Percentiles rank a stretch among this genome's conserved stretches.
Evolutionary conservation across 2,797 vertebrate genomes (phyloP).

Genomic region (Gadopsis bispinosus): DNA sequence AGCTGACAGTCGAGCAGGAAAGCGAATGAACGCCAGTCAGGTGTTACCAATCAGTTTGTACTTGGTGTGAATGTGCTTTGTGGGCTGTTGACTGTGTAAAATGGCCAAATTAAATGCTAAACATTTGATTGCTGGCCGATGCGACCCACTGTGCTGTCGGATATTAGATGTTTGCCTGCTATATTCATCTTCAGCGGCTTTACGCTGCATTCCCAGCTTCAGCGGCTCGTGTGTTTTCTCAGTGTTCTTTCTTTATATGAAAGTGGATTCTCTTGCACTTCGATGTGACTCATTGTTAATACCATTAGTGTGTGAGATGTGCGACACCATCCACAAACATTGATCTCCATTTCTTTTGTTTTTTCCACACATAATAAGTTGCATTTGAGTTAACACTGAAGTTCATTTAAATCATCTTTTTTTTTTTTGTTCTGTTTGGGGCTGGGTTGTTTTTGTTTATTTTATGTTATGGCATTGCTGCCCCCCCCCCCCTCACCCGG

Average conservation of each 20-base stretch:
- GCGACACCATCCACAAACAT: background rate
- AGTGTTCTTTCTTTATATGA: background rate
- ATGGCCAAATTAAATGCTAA: background rate
- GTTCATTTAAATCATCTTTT: slow-evolving; percentile 72
- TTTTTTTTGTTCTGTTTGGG: slow-evolving; percentile 82
- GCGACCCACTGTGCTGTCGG: background rate
- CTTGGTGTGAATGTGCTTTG: background rate
- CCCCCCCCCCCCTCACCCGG: slow-evolving; percentile 55
- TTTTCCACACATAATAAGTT: slow-evolving; percentile 37
- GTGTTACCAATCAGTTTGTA: no score
- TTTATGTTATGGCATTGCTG: slow-evolving; percentile 78
- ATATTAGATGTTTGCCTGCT: background rate
- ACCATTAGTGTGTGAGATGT: background rate
- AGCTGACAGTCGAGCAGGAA: background rate
- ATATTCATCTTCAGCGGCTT: slow-evolving; percentile 17
- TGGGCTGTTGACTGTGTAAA: background rate
- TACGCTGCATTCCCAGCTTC: background rate
- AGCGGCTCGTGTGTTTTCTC: background rate
- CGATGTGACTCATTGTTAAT: background rate
- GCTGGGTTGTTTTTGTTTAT: slow-evolving; percentile 72
- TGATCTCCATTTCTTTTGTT: slow-evolving; percentile 9
- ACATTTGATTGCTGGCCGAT: background rate
- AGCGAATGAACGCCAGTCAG: background rate
- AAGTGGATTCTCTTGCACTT: background rate
- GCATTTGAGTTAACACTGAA: slow-evolving; percentile 66